These are phyloP conservation scores for Octodon degus DNA, from an alignment of 2,113 vertebrate species.

Conservation along the genomic window DNA sequence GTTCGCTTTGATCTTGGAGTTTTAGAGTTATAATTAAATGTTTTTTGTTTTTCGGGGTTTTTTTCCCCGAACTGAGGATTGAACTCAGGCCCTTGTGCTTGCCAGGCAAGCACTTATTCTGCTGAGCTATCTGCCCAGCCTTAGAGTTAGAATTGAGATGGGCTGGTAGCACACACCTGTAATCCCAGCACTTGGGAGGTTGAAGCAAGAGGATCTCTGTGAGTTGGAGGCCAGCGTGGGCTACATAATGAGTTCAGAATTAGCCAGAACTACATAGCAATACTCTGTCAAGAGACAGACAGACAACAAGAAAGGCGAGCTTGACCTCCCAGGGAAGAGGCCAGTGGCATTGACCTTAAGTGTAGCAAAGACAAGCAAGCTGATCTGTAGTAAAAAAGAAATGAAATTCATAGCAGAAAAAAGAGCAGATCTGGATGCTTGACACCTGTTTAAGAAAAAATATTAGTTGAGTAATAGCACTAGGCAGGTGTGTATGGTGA, in stretches of 20 bases:
- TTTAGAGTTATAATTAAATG: neutral
- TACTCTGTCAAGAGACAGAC: too few species aligned
- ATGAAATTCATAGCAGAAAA: neutral
- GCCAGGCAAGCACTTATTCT: too few species aligned
- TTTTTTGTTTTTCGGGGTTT: too few species aligned
- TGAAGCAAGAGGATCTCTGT: too few species aligned
- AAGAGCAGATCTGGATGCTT: neutral
- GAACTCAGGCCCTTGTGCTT: too few species aligned
- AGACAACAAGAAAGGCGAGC: neutral
- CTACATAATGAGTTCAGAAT: too few species aligned
- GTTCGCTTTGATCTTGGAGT: neutral
- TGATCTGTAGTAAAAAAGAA: neutral
- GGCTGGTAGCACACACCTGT: neutral
- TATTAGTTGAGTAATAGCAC: neutral
- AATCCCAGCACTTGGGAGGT: too few species aligned
- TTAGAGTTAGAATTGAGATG: neutral
- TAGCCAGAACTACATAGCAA: too few species aligned
- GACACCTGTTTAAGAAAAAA: constrained; percentile 22
- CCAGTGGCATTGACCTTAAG: neutral
- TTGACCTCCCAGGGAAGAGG: neutral
- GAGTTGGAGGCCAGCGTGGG: too few species aligned
- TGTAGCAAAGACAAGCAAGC: neutral
- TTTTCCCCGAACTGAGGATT: too few species aligned
- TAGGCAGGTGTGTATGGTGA: neutral
- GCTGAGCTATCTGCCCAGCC: too few species aligned